Percentiles rank a stretch among this genome's conserved stretches.
These are phyloP conservation scores for Eulemur mongoz DNA, from an alignment of 2,797 vertebrate genomes.

Conservation along the genomic window DNA sequence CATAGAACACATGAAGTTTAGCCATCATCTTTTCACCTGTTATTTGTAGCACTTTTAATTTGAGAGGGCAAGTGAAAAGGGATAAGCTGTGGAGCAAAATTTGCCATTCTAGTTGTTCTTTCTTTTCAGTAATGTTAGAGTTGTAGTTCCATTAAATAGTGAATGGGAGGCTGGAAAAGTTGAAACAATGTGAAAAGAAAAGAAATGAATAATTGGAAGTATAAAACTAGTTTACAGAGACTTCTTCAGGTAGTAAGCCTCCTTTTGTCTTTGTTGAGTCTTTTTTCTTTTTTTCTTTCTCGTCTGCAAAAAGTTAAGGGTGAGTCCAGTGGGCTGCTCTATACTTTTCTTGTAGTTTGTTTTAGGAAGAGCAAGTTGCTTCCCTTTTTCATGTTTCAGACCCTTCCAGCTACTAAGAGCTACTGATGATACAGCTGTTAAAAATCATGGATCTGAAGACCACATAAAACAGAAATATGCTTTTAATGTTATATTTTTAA, in stretches of 20 bases:
- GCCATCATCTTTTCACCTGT: not conserved
- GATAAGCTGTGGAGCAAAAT: not conserved
- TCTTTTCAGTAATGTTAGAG: not conserved
- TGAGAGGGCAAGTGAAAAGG: not conserved
- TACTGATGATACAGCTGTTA: not conserved
- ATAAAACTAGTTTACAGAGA: not conserved
- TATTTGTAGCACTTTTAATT: not conserved
- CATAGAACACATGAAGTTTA: not conserved
- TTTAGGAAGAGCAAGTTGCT: not conserved
- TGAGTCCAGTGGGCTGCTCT: not conserved
- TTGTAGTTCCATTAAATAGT: not conserved
- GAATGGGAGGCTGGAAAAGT: not conserved
- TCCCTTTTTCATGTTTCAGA: not conserved
- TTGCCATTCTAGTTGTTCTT: not conserved
- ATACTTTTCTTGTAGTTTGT: not conserved
- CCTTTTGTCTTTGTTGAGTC: not conserved
- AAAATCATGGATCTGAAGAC: not conserved
- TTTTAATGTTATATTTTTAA: not conserved
- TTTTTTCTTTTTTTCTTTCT: not conserved
- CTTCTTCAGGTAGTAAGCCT: not conserved
- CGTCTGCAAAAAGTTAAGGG: not conserved
- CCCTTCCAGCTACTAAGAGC: not conserved
- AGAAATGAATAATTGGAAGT: not conserved
- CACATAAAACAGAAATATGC: not conserved
- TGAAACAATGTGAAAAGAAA: not conserved